These are phyloP conservation scores for Caenorhabditis sulstoni DNA, from an alignment of 2,888 invertebrate species.

Conservation along the genomic window DNA sequence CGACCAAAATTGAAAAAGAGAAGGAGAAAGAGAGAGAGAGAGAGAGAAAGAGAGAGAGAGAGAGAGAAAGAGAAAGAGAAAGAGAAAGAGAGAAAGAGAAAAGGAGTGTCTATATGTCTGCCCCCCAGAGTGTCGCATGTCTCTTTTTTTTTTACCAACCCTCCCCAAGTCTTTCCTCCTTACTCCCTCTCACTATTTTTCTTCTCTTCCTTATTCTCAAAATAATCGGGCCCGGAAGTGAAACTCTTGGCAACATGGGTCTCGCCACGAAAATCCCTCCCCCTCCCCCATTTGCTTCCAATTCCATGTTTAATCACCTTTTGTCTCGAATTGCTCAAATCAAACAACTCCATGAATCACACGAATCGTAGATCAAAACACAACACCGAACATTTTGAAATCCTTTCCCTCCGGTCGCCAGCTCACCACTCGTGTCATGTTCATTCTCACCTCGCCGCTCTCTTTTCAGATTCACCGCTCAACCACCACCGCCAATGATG, in stretches of 20 bases:
- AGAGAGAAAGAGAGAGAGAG: constrained; percentile 19
- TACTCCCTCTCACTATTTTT: no score
- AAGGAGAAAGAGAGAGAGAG: constrained; percentile 11
- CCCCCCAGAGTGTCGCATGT: constrained; percentile 14
- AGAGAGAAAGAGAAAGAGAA: constrained; percentile 20
- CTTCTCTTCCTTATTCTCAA: no score
- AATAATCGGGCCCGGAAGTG: no score
- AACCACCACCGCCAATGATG: constrained; percentile 29
- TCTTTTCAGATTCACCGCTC: constrained; percentile 45
- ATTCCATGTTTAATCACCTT: no score
- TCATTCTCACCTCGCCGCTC: background rate
- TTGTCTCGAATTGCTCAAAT: no score
- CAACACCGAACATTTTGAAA: no score
- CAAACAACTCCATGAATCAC: no score
- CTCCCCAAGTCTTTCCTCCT: background rate
- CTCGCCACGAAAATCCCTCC: no score
- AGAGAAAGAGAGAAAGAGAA: constrained; percentile 22
- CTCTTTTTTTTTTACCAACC: constrained; percentile 23
- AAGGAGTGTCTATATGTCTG: constrained; percentile 34
- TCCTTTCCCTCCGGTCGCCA: no score
- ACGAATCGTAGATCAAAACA: no score
- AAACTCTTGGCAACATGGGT: no score
- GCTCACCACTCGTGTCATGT: background rate
- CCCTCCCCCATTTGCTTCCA: no score
- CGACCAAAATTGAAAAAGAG: constrained; percentile 38